Conservation (phyloP, 2,797 vertebrate genomes). For the Pseudopleuronectes americanus region DNA sequence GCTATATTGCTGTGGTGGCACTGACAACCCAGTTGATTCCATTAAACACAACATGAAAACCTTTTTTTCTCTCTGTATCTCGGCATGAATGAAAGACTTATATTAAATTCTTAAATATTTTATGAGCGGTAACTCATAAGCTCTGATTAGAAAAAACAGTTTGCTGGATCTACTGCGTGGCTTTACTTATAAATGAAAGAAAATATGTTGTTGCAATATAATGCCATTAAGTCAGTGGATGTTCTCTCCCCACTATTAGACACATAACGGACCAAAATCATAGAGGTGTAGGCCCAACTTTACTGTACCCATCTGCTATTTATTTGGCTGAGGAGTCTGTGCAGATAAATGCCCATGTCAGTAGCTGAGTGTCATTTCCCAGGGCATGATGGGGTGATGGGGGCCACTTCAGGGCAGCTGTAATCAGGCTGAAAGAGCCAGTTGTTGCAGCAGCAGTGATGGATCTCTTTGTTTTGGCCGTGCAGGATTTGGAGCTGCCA, state of each 20-base stretch:
- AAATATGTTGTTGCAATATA: background rate
- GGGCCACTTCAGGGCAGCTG: conserved; percentile 54
- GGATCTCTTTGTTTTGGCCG: conserved; percentile 74
- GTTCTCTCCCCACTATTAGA: background rate
- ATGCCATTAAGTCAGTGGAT: background rate
- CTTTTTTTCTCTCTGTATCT: conserved; percentile 10
- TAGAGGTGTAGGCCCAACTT: background rate
- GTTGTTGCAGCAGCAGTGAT: conserved; percentile 67
- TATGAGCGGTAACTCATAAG: conserved; percentile 52
- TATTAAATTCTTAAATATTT: conserved; percentile 60
- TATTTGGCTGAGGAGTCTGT: conserved; percentile 22
- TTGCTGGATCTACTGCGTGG: background rate
- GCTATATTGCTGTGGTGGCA: conserved; percentile 9
- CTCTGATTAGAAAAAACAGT: conserved; percentile 33
- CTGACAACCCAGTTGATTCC: conserved; percentile 32
- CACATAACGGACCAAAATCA: background rate
- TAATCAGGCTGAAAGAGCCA: conserved; percentile 70
- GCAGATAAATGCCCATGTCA: conserved; percentile 50
- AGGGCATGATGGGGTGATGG: conserved; percentile 45
- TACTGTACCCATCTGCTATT: conserved; percentile 14
- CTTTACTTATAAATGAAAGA: conserved; percentile 10
- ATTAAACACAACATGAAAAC: conserved; percentile 35
- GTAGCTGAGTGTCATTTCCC: conserved; percentile 54
- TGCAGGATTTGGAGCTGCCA: conserved; percentile 60
- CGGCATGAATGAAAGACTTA: conserved; percentile 31